Percentiles rank a stretch among this genome's conserved stretches.
phyloP scores from a whole-genome alignment of 1,140 invertebrate genomes.

The Ectropis grisescens region DNA sequence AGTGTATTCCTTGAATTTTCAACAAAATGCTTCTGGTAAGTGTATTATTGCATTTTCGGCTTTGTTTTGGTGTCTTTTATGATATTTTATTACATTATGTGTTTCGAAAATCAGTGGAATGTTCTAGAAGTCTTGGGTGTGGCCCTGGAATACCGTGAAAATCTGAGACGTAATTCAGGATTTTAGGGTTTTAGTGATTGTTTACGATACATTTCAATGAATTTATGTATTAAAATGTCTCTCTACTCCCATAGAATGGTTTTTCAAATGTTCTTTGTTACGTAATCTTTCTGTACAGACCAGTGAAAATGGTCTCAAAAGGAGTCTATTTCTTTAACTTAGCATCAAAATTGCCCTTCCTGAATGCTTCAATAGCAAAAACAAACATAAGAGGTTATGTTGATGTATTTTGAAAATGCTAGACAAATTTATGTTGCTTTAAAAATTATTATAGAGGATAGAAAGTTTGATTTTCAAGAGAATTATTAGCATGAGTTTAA shows the following conservation, averaged over 20 bases:
- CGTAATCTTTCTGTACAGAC: constrained; percentile 43
- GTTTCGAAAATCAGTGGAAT: constrained; percentile 28
- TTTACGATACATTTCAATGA: constrained; percentile 72
- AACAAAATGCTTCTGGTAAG: constrained; percentile 68
- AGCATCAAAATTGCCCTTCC: constrained; percentile 70
- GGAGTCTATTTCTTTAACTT: constrained; percentile 84
- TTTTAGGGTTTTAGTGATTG: constrained; percentile 66
- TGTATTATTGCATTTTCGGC: constrained; percentile 42
- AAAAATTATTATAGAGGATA: no score
- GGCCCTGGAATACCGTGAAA: constrained; percentile 43
- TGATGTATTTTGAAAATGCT: constrained; percentile 10
- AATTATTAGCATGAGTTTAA: no score
- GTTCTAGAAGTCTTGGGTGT: constrained; percentile 60
- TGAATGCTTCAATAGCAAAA: constrained; percentile 20
- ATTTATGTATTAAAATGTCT: constrained; percentile 72
- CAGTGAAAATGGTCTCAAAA: constrained; percentile 70
- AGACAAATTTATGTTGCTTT: no score
- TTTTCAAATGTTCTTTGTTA: constrained; percentile 59
- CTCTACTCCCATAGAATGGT: constrained; percentile 69
- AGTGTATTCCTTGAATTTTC: constrained; percentile 42
- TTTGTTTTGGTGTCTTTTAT: constrained; percentile 45
- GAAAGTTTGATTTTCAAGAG: no score
- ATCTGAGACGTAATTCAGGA: constrained; percentile 61
- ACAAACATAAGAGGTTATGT: constrained; percentile 45
- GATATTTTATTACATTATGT: constrained; percentile 24